Conservation (phyloP, 2,888 invertebrate genomes). For the Ashinkailepas kermadecensis region DNA sequence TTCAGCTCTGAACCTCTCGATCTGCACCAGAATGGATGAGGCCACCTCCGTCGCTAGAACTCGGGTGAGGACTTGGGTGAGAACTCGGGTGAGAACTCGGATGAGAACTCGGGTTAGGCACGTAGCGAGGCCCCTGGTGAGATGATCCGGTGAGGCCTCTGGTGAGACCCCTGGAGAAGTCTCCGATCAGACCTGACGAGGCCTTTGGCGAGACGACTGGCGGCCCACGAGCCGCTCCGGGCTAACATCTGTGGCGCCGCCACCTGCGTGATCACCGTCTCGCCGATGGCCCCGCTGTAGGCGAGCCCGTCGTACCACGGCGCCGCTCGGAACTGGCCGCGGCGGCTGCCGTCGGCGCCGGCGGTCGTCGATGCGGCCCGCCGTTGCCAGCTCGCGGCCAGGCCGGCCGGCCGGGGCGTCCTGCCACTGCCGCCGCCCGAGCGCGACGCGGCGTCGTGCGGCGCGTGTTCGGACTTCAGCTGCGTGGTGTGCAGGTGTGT, state of each 20-base stretch:
- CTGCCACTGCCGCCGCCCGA: neutral
- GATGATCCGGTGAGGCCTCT: too few relatives aligned
- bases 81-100: too few relatives aligned
- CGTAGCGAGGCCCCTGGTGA: too few relatives aligned
- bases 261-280: slow-evolving; percentile 5
- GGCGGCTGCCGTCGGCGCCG: neutral
- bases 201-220: too few relatives aligned
- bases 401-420: neutral
- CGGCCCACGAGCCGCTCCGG: neutral
- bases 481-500: neutral
- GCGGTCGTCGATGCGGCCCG: neutral
- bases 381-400: neutral
- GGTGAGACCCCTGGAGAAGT: too few relatives aligned
- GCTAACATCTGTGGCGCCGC: neutral
- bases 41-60: too few relatives aligned
- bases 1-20: too few relatives aligned
- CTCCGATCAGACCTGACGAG: too few relatives aligned
- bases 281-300: neutral
- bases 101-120: too few relatives aligned
- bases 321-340: neutral
- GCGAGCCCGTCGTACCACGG: neutral
- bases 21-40: too few relatives aligned
- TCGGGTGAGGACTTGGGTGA: too few relatives aligned
- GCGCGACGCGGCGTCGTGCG: neutral
- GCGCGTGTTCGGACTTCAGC: neutral